Conservation (phyloP, 2,113 vertebrate species). For the Ammodytes dubius region DNA sequence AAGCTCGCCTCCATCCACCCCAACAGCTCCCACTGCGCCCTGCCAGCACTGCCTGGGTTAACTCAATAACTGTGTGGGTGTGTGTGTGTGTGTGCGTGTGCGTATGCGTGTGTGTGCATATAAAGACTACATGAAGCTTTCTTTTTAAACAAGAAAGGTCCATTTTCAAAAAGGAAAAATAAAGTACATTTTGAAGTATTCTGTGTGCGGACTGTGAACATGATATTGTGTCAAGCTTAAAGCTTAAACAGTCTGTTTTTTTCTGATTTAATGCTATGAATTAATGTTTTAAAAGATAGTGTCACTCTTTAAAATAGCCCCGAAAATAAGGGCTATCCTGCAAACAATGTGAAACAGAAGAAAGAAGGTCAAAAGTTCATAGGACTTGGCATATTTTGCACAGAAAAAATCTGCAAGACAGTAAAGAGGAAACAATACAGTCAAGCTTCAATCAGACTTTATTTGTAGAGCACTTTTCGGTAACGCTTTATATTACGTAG, state of each 20-base stretch:
- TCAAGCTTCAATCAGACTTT: no score
- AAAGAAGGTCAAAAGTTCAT: no score
- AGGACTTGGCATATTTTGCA: no score
- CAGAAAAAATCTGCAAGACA: not conserved
- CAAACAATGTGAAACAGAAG: no score
- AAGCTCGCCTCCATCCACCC: constrained; percentile 71
- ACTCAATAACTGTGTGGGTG: constrained; percentile 27
- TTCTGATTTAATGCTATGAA: no score
- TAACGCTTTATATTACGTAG: no score
- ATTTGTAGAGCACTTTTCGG: no score
- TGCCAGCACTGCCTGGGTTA: constrained; percentile 62
- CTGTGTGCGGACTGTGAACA: not conserved
- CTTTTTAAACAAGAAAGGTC: constrained; percentile 61
- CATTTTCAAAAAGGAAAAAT: constrained; percentile 54
- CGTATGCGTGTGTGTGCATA: not conserved
- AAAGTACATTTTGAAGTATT: constrained; percentile 14
- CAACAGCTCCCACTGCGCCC: constrained; percentile 67
- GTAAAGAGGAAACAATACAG: no score
- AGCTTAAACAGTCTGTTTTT: not conserved
- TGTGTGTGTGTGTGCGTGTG: constrained; percentile 8
- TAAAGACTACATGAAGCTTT: constrained; percentile 36
- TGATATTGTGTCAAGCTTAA: not conserved
- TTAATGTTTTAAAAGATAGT: no score
- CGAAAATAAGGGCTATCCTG: not conserved
- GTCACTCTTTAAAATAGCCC: not conserved